Conservation (phyloP, 1,140 invertebrate species). For the Drosophila lini region DNA sequence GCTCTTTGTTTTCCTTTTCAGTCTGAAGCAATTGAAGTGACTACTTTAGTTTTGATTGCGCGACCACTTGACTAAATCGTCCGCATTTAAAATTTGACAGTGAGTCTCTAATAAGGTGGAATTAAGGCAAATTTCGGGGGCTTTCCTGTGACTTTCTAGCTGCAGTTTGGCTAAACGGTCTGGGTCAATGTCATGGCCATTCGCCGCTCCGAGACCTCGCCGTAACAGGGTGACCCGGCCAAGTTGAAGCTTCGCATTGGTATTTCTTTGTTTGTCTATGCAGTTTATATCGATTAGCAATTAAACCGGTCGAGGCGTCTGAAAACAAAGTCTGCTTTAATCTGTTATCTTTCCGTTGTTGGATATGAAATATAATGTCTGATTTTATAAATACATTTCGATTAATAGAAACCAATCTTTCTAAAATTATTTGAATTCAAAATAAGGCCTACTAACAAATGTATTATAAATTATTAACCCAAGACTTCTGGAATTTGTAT, state of each 20-base stretch:
- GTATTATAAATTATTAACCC: neutral
- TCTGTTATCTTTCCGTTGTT: neutral
- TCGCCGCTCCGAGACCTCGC: constrained; percentile 9
- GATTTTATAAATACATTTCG: neutral
- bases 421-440: neutral
- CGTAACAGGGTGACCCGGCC: constrained; percentile 41
- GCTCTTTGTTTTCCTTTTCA: neutral
- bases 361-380: neutral
- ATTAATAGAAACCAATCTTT: neutral
- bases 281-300: constrained; percentile 22
- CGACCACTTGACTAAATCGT: constrained; percentile 17
- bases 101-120: constrained; percentile 4
- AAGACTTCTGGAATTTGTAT: neutral
- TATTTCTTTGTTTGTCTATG: constrained; percentile 24
- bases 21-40: constrained; percentile 10
- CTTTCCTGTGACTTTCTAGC: neutral
- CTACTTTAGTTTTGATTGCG: constrained; percentile 42
- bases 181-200: constrained; percentile 58
- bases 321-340: neutral
- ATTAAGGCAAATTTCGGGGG: constrained; percentile 26
- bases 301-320: constrained; percentile 15
- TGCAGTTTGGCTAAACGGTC: constrained; percentile 17
- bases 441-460: neutral
- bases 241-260: constrained; percentile 11
- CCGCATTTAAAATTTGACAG: constrained; percentile 34